Base-by-base conservation (phyloP, 2,888 invertebrate genomes). In the Cephus pulcher region DNA sequence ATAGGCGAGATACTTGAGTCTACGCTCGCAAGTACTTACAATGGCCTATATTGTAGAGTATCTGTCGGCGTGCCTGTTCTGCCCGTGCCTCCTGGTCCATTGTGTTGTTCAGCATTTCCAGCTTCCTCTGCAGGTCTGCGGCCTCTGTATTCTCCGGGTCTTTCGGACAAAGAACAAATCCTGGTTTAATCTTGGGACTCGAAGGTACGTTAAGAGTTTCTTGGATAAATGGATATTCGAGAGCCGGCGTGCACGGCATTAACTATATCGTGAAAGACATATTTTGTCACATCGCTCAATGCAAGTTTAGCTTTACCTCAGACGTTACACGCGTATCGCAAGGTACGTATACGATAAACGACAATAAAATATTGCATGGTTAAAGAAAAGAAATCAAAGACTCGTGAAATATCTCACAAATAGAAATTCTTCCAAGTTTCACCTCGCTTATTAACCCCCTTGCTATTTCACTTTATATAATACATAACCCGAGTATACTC, bases 91-190 rank as follows among this genome's bases (percentile, higher is more conserved):
- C 98, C 89, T 97, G 96, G 92, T 97, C 97, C 94, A 98, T 95
- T 88, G 97, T 96, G 88, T 95, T 96, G 93, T 98, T 98, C 90
- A 98, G 94, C 92, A 97, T 94, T 92, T 97, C 97, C 89, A 98
- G 93, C 93, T 98, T 98, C 90, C 96, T 94, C 92, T 98, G 97
- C 88, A 98, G 94, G 92, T 97, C 97, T 80, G 95, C 95, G 74
- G 96, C 96, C 89, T 96, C 96, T 86, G 96, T 96, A 91, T 97
- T 97, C 92, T 97, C 97, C 84, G 97, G 95, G 93, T 97, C 97
- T 96, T 94, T 82, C 93, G 92, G 83, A 84, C 92, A 91, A 82
- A 71, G 71, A 71, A 71, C 71, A 34, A 71, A 71, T 71, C 33
- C 56, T 56, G 56, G 56, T 56, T 56, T 56, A 56, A 56, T 56